Percentiles rank a stretch among this genome's conserved stretches.
Evolutionary conservation across 2,797 vertebrate genomes (phyloP).

Genomic region (Karalla daura): DNA sequence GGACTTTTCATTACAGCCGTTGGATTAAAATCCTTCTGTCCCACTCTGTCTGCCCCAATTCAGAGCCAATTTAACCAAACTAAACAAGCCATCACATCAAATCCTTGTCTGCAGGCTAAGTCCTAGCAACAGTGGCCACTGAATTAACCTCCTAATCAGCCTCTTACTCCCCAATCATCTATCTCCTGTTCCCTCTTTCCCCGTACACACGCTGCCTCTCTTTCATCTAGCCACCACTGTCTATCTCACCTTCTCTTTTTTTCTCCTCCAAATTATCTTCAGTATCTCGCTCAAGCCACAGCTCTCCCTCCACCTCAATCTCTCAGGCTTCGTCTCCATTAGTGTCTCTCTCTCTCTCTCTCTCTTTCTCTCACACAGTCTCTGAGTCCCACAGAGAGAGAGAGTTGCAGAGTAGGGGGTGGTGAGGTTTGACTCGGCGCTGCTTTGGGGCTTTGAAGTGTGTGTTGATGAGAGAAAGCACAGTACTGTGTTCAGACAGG

Average conservation of each 20-base stretch:
- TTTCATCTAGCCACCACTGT: slow-evolving; percentile 52
- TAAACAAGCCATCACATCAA: slow-evolving; percentile 84
- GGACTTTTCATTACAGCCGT: slow-evolving; percentile 78
- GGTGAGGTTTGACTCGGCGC: slow-evolving; percentile 70
- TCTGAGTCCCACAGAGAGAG: slow-evolving; percentile 67
- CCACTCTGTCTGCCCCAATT: slow-evolving; percentile 73
- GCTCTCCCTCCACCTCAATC: slow-evolving; percentile 58
- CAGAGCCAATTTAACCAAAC: slow-evolving; percentile 76
- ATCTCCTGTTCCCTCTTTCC: slow-evolving; percentile 56
- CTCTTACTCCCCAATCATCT: slow-evolving; percentile 65
- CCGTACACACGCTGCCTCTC: slow-evolving; percentile 34
- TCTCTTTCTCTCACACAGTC: slow-evolving; percentile 59
- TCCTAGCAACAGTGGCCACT: slow-evolving; percentile 62
- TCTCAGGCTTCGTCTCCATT: slow-evolving; percentile 60
- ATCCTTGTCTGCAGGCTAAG: slow-evolving; percentile 71
- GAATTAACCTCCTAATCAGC: slow-evolving; percentile 81
- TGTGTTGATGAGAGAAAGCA: slow-evolving; percentile 89
- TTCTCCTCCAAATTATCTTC: slow-evolving; percentile 48
- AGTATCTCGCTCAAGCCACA: slow-evolving; percentile 58
- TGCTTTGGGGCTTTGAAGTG: slow-evolving; percentile 91
- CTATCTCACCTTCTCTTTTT: slow-evolving; percentile 41
- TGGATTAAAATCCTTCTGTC: slow-evolving; percentile 78
- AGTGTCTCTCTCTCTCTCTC: slow-evolving; percentile 44
- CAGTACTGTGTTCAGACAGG: slow-evolving; percentile 88
- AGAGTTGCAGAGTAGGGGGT: slow-evolving; percentile 60